Evolutionary conservation across 2,888 invertebrate genomes (phyloP).

Genomic region (Euplagia quadripunctaria): DNA sequence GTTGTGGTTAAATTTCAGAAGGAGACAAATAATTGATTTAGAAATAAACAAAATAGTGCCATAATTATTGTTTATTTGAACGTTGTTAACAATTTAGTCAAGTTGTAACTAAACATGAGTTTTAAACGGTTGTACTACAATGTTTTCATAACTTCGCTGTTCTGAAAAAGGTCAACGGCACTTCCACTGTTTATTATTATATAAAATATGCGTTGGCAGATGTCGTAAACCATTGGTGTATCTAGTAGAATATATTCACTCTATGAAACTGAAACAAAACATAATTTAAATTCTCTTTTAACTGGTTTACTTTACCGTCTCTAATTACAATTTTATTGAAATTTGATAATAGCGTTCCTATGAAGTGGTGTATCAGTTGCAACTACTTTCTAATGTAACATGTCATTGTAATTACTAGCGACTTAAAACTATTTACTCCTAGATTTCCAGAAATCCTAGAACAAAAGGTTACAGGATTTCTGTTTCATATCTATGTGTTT

Average conservation of each 20-base stretch:
- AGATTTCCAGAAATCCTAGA: not conserved
- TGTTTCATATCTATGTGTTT: not conserved
- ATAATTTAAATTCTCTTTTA: not conserved
- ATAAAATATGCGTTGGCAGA: conserved; percentile 25
- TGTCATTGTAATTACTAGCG: not conserved
- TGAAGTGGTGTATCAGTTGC: not conserved
- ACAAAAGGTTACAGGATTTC: not conserved
- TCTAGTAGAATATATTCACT: not conserved
- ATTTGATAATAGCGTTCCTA: not conserved
- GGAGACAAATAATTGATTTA: too few species aligned
- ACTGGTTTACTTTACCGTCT: not conserved
- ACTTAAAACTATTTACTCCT: not conserved
- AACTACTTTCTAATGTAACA: not conserved
- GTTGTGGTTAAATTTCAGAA: too few species aligned
- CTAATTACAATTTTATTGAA: not conserved
- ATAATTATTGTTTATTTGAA: conserved; percentile 24
- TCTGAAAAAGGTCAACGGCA: conserved; percentile 43
- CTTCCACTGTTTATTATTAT: conserved; percentile 31
- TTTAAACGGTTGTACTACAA: conserved; percentile 28
- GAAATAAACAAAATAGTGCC: conserved; percentile 24
- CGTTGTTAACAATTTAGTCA: conserved; percentile 31
- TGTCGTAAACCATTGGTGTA: conserved; percentile 16
- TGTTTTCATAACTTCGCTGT: conserved; percentile 52
- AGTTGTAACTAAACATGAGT: conserved; percentile 35
- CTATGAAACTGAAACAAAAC: not conserved